These are phyloP conservation scores for Andrena hattorfiana DNA, from an alignment of 2,888 invertebrate species.

Conservation along the genomic window DNA sequence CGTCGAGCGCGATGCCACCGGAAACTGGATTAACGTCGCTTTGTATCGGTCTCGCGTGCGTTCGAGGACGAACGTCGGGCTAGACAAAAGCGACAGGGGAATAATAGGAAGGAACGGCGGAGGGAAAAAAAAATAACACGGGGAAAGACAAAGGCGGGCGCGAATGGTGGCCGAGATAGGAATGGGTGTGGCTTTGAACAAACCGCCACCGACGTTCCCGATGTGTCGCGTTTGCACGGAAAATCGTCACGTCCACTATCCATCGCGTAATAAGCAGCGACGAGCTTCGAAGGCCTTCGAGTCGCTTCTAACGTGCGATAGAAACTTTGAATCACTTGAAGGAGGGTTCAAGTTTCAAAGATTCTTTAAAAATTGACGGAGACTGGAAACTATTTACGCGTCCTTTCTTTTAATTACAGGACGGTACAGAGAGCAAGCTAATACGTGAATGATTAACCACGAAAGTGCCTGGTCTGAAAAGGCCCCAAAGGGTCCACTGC, in stretches of 20 bases:
- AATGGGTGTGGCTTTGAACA: constrained; percentile 37
- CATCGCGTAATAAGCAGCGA: background rate
- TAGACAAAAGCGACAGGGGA: background rate
- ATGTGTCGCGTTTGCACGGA: constrained; percentile 19
- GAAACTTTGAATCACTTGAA: too few relatives aligned
- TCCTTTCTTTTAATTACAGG: too few relatives aligned
- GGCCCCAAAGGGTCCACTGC: too few relatives aligned
- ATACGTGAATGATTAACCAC: too few relatives aligned
- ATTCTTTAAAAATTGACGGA: too few relatives aligned
- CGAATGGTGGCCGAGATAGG: constrained; percentile 2
- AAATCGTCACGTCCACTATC: constrained; percentile 10
- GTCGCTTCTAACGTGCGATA: too few relatives aligned
- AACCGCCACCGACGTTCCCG: constrained; percentile 10
- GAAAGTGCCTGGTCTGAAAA: too few relatives aligned
- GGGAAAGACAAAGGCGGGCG: background rate
- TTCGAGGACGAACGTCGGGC: background rate
- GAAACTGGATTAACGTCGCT: constrained; percentile 39
- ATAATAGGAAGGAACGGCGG: background rate
- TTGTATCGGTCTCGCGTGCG: constrained; percentile 5
- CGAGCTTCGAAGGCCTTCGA: background rate
- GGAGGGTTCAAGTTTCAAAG: too few relatives aligned
- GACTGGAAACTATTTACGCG: too few relatives aligned
- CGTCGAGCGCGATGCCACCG: constrained; percentile 31
- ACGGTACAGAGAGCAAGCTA: too few relatives aligned
- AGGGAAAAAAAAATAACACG: background rate